Conservation (phyloP, 1,140 invertebrate genomes). For the Stegodyphus mimosarum region DNA sequence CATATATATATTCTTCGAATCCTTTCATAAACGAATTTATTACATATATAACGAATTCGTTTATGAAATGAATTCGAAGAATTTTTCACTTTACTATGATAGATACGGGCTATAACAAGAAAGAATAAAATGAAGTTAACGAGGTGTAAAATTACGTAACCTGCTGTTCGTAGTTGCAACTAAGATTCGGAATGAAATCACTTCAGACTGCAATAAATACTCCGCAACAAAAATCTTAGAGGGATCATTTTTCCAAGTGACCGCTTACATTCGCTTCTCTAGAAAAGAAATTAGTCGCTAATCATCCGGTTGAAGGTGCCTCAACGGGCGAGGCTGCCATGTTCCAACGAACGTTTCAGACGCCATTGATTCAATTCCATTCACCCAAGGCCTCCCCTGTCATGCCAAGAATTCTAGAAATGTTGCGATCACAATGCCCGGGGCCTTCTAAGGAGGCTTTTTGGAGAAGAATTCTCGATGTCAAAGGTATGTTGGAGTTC, state of each 20-base stretch:
- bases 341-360: conserved; percentile 23
- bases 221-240: conserved; percentile 16
- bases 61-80: no score
- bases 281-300: conserved; percentile 53
- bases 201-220: not conserved
- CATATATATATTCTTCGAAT: no score
- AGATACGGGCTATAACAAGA: not conserved
- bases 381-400: conserved; percentile 36
- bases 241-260: conserved; percentile 19
- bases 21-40: no score
- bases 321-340: not conserved
- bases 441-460: conserved; percentile 1
- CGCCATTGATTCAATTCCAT: conserved; percentile 50
- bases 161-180: not conserved
- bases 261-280: conserved; percentile 1
- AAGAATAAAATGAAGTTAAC: conserved; percentile 39
- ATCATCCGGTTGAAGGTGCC: conserved; percentile 47
- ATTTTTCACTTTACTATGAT: not conserved
- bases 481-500: conserved; percentile 35
- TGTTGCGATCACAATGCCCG: conserved; percentile 37
- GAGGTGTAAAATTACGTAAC: conserved; percentile 35
- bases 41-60: no score
- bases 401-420: conserved; percentile 54
- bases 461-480: conserved; percentile 39
- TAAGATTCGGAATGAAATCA: conserved; percentile 1